Conservation (phyloP, 2,797 vertebrate species). For the Pempheris klunzingeri region DNA sequence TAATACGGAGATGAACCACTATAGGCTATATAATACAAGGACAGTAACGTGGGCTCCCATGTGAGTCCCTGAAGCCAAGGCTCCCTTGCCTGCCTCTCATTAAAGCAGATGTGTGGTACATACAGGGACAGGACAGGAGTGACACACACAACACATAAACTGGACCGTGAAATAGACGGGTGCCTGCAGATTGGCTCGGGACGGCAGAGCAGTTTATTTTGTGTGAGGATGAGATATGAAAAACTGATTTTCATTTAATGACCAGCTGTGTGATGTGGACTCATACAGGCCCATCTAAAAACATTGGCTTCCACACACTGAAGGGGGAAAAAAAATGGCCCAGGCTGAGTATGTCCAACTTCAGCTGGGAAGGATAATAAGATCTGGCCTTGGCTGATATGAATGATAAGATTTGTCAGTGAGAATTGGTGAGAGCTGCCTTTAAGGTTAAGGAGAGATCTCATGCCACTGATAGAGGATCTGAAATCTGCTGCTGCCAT, state of each 20-base stretch:
- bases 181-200: conserved; percentile 56
- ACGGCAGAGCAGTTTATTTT: conserved; percentile 60
- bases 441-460: conserved; percentile 51
- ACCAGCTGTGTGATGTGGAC: conserved; percentile 70
- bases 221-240: conserved; percentile 60
- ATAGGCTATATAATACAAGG: conserved; percentile 50
- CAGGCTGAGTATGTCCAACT: conserved; percentile 37
- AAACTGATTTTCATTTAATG: conserved; percentile 75
- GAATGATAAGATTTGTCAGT: conserved; percentile 63
- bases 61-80: conserved; percentile 66
- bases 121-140: conserved; percentile 48
- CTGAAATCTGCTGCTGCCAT: conserved; percentile 17
- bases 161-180: conserved; percentile 65
- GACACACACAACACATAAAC: conserved; percentile 71
- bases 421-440: conserved; percentile 38
- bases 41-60: conserved; percentile 51
- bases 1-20: conserved; percentile 56
- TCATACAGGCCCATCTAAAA: conserved; percentile 62
- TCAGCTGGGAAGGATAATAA: conserved; percentile 65
- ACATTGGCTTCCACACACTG: conserved; percentile 51
- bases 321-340: conserved; percentile 1
- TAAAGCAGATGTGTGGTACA: conserved; percentile 61
- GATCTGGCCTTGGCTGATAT: conserved; percentile 70
- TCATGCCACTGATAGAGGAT: conserved; percentile 23
- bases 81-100: conserved; percentile 63